These are phyloP conservation scores for Lagocephalus sceleratus DNA, from an alignment of 2,797 vertebrate genomes.

Conservation along the genomic window DNA sequence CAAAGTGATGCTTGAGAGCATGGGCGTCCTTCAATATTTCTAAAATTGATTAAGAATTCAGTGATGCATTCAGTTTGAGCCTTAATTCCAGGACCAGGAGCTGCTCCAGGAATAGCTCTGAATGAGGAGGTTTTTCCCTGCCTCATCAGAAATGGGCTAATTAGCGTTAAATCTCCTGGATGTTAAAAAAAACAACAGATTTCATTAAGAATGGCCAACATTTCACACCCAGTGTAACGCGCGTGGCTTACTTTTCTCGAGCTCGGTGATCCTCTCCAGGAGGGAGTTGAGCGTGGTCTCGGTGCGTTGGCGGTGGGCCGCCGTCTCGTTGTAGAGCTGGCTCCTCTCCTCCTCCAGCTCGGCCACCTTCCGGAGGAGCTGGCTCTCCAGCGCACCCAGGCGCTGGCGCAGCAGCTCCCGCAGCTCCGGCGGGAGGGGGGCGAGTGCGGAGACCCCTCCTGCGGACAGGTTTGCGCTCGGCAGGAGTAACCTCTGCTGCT, in stretches of 20 bases:
- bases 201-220: constrained; percentile 19
- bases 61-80: constrained; percentile 32
- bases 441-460: constrained; percentile 45
- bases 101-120: constrained; percentile 24
- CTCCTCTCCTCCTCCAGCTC: constrained; percentile 96
- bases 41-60: constrained; percentile 50
- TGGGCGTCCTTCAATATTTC: constrained; percentile 43
- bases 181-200: constrained; percentile 6
- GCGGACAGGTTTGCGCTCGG: constrained; percentile 57
- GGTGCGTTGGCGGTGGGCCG: constrained; percentile 89
- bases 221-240: constrained; percentile 30
- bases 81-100: constrained; percentile 36
- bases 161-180: constrained; percentile 41
- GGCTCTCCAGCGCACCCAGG: constrained; percentile 88
- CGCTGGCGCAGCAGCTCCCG: constrained; percentile 88
- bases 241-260: constrained; percentile 85
- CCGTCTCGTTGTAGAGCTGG: constrained; percentile 93
- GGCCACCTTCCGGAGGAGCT: constrained; percentile 90
- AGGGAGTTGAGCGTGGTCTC: constrained; percentile 88
- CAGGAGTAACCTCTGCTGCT: constrained; percentile 69
- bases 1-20: constrained; percentile 44
- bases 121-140: constrained; percentile 28
- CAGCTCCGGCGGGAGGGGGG: constrained; percentile 83
- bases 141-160: constrained; percentile 52
- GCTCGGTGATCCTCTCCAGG: constrained; percentile 89